Percentiles rank a stretch among this genome's conserved stretches.
These are phyloP conservation scores for Gadopsis marmoratus DNA, from an alignment of 2,797 vertebrate genomes.

Conservation along the genomic window DNA sequence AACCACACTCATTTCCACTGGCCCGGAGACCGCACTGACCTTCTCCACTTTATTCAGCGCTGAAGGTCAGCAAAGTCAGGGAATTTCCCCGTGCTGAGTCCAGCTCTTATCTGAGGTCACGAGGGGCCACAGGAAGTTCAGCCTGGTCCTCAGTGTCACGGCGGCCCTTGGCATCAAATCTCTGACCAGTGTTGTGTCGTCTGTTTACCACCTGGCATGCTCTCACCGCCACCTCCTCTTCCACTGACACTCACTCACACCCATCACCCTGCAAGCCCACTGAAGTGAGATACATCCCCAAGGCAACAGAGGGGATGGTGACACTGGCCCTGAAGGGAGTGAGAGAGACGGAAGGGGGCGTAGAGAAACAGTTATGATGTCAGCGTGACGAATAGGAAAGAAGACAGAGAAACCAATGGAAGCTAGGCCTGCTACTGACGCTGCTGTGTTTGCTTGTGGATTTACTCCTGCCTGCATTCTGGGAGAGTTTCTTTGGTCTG, in stretches of 20 bases:
- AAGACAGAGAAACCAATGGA: slow-evolving; percentile 36
- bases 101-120: slow-evolving; percentile 34
- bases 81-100: slow-evolving; percentile 1
- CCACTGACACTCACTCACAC: slow-evolving; percentile 32
- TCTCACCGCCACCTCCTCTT: slow-evolving; percentile 1
- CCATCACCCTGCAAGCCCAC: slow-evolving; percentile 27
- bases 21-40: slow-evolving; percentile 35
- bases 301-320: slow-evolving; percentile 44
- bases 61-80: slow-evolving; percentile 39
- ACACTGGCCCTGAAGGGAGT: slow-evolving; percentile 9
- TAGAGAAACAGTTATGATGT: slow-evolving; percentile 32
- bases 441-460: slow-evolving; percentile 43
- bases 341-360: slow-evolving; percentile 9
- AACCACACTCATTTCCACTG: slow-evolving; percentile 55
- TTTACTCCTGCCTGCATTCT: slow-evolving; percentile 48
- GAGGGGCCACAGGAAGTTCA: slow-evolving; percentile 56
- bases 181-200: slow-evolving; percentile 11
- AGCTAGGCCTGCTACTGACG: slow-evolving; percentile 20
- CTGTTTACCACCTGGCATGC: slow-evolving; percentile 41
- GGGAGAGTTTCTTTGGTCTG: slow-evolving; percentile 45
- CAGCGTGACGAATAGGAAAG: slow-evolving; percentile 28
- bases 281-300: slow-evolving; percentile 46
- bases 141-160: slow-evolving; percentile 45
- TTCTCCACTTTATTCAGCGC: slow-evolving; percentile 32
- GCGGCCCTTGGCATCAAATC: slow-evolving; percentile 43